Conservation (phyloP, 2,797 vertebrate species). For the Danionella dracula region DNA sequence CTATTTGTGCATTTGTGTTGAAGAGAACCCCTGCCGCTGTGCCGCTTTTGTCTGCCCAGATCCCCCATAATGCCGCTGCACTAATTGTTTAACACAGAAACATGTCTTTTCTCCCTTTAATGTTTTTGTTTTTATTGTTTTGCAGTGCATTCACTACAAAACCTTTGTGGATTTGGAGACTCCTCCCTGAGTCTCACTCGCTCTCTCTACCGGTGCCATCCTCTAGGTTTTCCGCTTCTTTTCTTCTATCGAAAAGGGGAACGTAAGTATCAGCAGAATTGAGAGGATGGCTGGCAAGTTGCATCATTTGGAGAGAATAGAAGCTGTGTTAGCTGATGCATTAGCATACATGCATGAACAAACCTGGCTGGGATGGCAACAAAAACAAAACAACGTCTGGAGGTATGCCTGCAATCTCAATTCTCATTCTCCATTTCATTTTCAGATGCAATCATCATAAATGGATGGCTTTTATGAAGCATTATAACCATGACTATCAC, state of each 20-base stretch:
- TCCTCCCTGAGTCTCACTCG: slow-evolving; percentile 43
- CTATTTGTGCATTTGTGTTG: slow-evolving; percentile 23
- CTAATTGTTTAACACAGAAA: slow-evolving; percentile 80
- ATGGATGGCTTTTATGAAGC: slow-evolving; percentile 47
- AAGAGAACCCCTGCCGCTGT: slow-evolving; percentile 60
- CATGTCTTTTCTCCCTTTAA: slow-evolving; percentile 72
- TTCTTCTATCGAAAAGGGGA: slow-evolving; percentile 45
- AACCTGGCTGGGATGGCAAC: slow-evolving; percentile 49
- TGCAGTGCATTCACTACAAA: slow-evolving; percentile 69
- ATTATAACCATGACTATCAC: slow-evolving; percentile 14
- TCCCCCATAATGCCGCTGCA: slow-evolving; percentile 71
- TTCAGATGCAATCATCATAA: slow-evolving; percentile 66
- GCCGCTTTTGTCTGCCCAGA: slow-evolving; percentile 65
- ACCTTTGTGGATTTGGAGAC: slow-evolving; percentile 71
- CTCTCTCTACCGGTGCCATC: slow-evolving; percentile 12
- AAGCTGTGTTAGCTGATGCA: slow-evolving; percentile 68
- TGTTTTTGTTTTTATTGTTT: slow-evolving; percentile 75
- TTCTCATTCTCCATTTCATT: slow-evolving; percentile 51
- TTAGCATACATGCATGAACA: slow-evolving; percentile 71
- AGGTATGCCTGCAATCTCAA: slow-evolving; percentile 37
- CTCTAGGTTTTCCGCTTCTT: slow-evolving; percentile 7
- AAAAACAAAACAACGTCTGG: slow-evolving; percentile 55
- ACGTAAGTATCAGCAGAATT: slow-evolving; percentile 68
- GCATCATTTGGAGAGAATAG: slow-evolving; percentile 69
- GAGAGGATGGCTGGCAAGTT: slow-evolving; percentile 72